These are phyloP conservation scores for Crocodylus rhombifer DNA, from an alignment of 2,797 vertebrate species.

Conservation along the genomic window DNA sequence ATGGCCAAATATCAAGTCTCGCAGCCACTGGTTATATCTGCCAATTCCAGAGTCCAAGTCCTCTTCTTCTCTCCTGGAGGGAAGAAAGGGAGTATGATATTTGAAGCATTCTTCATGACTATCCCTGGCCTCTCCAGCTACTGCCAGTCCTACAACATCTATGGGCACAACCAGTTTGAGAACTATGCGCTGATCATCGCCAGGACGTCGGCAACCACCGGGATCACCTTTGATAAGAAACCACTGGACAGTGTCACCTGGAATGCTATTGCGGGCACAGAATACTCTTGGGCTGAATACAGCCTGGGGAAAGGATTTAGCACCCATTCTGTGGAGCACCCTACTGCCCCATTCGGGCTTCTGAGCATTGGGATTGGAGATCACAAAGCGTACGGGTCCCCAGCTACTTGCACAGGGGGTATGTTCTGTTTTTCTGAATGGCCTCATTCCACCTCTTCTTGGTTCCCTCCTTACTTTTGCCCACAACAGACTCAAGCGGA, in stretches of 20 bases:
- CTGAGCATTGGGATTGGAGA: conserved; percentile 79
- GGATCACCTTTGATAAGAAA: conserved; percentile 74
- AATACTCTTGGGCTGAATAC: conserved; percentile 81
- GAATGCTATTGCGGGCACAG: conserved; percentile 72
- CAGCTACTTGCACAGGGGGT: conserved; percentile 63
- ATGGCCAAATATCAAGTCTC: conserved; percentile 9
- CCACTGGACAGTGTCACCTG: conserved; percentile 59
- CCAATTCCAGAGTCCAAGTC: conserved; percentile 76
- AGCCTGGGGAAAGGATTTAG: conserved; percentile 18
- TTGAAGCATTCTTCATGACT: conserved; percentile 81
- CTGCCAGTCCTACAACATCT: conserved; percentile 80
- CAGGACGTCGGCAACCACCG: conserved; percentile 25
- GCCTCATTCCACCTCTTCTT: too few species aligned
- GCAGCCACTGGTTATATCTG: conserved; percentile 59
- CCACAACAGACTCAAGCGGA: too few species aligned
- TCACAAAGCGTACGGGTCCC: conserved; percentile 78
- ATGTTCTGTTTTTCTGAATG: neutral
- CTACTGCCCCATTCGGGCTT: conserved; percentile 75
- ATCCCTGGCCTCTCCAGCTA: conserved; percentile 76
- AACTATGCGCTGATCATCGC: conserved; percentile 80
- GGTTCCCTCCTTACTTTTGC: too few species aligned
- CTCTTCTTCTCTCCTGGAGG: too few species aligned
- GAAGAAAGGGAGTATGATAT: too few species aligned
- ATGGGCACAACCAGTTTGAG: conserved; percentile 61
- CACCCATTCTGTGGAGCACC: conserved; percentile 67